Evolutionary conservation across 2,888 invertebrate species (phyloP).

Genomic region (Folsomia candida): DNA sequence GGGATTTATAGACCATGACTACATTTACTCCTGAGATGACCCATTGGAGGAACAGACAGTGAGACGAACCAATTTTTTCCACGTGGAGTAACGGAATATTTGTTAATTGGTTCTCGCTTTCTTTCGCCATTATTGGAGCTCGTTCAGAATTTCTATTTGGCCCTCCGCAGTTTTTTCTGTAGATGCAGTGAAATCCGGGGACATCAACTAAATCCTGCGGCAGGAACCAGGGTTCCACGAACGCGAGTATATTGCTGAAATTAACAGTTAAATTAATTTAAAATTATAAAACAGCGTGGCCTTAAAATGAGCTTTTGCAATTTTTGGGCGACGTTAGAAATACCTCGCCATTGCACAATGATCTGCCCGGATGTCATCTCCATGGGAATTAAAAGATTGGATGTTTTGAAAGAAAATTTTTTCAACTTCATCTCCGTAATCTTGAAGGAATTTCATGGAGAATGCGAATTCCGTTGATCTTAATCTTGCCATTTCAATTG

Average conservation of each 20-base stretch:
- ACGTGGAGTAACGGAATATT: not conserved
- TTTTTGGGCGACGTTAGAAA: too few species aligned
- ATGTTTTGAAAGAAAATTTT: constrained; percentile 30
- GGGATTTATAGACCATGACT: not conserved
- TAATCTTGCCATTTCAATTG: constrained; percentile 16
- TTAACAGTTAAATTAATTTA: too few species aligned
- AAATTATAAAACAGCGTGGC: too few species aligned
- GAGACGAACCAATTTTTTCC: not conserved
- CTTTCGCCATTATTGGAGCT: not conserved
- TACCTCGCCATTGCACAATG: not conserved
- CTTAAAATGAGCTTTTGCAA: too few species aligned
- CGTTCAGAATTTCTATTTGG: not conserved
- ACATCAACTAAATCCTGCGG: not conserved
- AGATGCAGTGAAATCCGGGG: not conserved
- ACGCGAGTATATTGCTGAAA: not conserved
- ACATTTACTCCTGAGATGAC: not conserved
- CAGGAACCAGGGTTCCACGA: constrained; percentile 1
- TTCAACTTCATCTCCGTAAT: constrained; percentile 4
- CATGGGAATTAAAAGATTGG: constrained; percentile 15
- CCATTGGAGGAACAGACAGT: not conserved
- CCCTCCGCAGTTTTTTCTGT: not conserved
- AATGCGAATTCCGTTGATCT: constrained; percentile 6
- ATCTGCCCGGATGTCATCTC: constrained; percentile 3
- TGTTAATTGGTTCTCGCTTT: too few species aligned
- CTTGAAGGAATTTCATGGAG: constrained; percentile 22